phyloP scores from a whole-genome alignment of 2,113 vertebrate species.

The Steatornis caripensis region DNA sequence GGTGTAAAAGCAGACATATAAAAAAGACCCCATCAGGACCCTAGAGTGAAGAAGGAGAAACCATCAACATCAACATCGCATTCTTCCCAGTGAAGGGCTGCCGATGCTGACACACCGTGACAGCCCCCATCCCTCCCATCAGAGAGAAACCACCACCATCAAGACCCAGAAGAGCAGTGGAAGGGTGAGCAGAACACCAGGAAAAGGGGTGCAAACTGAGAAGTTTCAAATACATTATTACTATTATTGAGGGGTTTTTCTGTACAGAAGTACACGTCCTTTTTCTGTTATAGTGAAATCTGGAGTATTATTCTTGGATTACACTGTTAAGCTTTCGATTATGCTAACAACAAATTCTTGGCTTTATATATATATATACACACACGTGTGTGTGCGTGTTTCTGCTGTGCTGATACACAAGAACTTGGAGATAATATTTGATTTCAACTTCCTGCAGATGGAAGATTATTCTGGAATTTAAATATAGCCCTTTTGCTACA shows the following conservation, averaged over 20 bases:
- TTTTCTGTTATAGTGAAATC: neutral
- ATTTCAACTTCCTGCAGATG: slow-evolving; percentile 1
- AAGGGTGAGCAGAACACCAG: neutral
- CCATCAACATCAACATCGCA: neutral
- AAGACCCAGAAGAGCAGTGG: neutral
- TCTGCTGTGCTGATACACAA: neutral
- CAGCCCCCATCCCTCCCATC: neutral
- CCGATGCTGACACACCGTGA: neutral
- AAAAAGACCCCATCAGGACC: neutral
- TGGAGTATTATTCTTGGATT: slow-evolving; percentile 6
- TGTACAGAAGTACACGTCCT: neutral
- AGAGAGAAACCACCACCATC: neutral
- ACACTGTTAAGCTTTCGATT: neutral
- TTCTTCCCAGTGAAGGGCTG: neutral
- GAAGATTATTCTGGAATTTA: slow-evolving; percentile 29
- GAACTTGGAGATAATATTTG: neutral
- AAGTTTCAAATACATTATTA: neutral
- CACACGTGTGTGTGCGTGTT: neutral
- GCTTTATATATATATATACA: neutral
- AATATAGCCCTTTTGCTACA: slow-evolving; percentile 8
- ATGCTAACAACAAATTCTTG: neutral
- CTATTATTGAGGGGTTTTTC: neutral
- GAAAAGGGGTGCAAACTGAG: neutral
- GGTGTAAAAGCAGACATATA: neutral
- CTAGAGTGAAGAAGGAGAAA: neutral